Evolutionary conservation across 2,797 vertebrate species (phyloP), one percentile per base, ranked within the genome.

Genomic region (Synanceia verrucosa): DNA sequence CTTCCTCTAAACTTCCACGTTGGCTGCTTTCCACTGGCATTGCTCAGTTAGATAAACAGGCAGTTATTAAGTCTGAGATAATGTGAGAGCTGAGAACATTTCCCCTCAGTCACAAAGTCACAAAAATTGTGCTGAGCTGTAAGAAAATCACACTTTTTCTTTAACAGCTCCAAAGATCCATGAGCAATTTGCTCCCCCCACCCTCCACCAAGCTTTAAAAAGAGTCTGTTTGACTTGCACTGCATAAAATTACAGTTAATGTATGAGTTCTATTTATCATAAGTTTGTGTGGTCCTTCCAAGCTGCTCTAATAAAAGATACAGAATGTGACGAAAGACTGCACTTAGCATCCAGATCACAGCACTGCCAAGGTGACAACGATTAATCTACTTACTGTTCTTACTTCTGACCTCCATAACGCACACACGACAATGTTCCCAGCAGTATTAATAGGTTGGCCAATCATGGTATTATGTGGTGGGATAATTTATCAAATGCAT

Each of bases 201-300:
- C 71, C 75, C 31, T n/a, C n/a, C n/a, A 34, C 24, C 14, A 44
- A 66, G 70, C 59, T 53, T 1, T 8, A 34, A 33, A 65, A 70
- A 61, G 14, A 59, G 47, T 55, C 71, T 53, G 67, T 75, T 84
- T 68, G 76, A 78, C 79, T 70, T 78, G 29, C 75, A 37, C 51
- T 70, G 83, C 59, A 88, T 84, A 66, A 65, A 78, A 77, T 87
- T 63, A 79, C 44, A 60, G 56, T 34, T 82, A 85, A 88, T 80
- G 70, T 58, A 77, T 43, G 76, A 79, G 63, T 31, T 69, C 72
- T 74, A 41, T 86, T 85, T 85, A 79, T 88, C 76, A 82, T 58
- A 47, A 84, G 60, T 55, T 70, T 59, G 79, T 82, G 74, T 57
- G 71, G 70, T 79, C 73, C 55, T 26, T 64, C 66, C 37, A 46